Conservation (phyloP, 1,140 invertebrate genomes). For the Bombus picipes region DNA sequence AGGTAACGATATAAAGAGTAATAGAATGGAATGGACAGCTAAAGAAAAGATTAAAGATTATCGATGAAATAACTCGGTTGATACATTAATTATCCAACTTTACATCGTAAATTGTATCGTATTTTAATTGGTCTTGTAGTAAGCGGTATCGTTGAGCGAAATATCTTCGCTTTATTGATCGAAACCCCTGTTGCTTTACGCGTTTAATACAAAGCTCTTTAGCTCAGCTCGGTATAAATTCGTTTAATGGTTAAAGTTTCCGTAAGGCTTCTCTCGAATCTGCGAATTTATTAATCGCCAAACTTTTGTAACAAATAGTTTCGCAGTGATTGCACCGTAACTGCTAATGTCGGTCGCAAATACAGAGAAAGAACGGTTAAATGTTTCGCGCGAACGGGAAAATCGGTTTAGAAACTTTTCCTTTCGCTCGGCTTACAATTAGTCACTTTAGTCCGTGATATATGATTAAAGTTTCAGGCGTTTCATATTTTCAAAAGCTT, state of each 20-base stretch:
- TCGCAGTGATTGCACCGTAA: not conserved
- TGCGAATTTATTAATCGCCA: conserved; percentile 22
- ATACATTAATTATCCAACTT: not conserved
- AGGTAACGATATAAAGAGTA: not conserved
- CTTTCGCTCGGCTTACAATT: too few species aligned
- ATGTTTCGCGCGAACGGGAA: not conserved
- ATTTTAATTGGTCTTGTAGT: not conserved
- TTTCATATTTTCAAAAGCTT: too few species aligned
- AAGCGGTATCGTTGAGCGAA: not conserved
- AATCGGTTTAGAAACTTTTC: not conserved
- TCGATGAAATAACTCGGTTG: not conserved
- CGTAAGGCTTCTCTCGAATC: not conserved
- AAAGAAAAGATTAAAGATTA: not conserved
- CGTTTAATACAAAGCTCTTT: conserved; percentile 5
- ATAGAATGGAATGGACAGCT: not conserved
- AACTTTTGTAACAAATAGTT: not conserved
- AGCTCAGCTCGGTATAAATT: not conserved
- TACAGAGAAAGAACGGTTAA: not conserved
- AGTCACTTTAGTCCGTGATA: too few species aligned
- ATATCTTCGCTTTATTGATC: not conserved
- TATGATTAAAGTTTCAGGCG: too few species aligned
- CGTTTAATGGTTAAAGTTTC: conserved; percentile 22
- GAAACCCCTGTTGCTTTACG: conserved; percentile 15
- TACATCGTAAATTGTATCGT: not conserved
- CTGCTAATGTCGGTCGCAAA: not conserved